Conservation (phyloP, 2,797 vertebrate genomes). For the Cyprinella venusta region DNA sequence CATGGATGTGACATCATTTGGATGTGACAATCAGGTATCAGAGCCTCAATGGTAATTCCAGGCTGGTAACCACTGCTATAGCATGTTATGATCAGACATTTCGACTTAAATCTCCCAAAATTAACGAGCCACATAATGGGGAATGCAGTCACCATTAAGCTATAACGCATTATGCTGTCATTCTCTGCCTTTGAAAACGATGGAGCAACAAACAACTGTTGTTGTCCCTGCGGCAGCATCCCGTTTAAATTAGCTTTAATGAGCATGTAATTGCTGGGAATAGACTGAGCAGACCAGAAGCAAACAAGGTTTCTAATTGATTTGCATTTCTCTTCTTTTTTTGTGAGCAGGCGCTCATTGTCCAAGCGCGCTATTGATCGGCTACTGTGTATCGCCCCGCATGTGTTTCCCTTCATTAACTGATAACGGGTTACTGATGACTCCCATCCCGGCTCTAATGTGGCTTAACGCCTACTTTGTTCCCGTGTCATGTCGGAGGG, state of each 20-base stretch:
- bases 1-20: neutral
- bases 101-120: conserved; percentile 32
- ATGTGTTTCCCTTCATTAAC: conserved; percentile 99
- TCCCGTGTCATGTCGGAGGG: conserved; percentile 98
- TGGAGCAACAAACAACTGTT: conserved; percentile 81
- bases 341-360: conserved; percentile 87
- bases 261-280: conserved; percentile 99
- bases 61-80: neutral
- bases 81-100: neutral
- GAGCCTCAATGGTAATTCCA: neutral
- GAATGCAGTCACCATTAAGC: conserved; percentile 72
- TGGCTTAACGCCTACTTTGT: conserved; percentile 99
- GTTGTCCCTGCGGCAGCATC: conserved; percentile 85
- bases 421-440: conserved; percentile 99
- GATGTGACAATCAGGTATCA: neutral
- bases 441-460: conserved; percentile 97
- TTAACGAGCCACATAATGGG: conserved; percentile 66
- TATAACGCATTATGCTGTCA: conserved; percentile 78
- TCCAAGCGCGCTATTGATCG: conserved; percentile 94
- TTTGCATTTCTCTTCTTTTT: conserved; percentile 96
- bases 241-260: conserved; percentile 98
- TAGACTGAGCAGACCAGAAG: conserved; percentile 97
- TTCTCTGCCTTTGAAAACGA: conserved; percentile 70
- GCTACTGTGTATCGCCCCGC: conserved; percentile 94
- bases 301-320: conserved; percentile 99